Conservation (phyloP, 2,113 vertebrate genomes). For the Vulpes lagopus region DNA sequence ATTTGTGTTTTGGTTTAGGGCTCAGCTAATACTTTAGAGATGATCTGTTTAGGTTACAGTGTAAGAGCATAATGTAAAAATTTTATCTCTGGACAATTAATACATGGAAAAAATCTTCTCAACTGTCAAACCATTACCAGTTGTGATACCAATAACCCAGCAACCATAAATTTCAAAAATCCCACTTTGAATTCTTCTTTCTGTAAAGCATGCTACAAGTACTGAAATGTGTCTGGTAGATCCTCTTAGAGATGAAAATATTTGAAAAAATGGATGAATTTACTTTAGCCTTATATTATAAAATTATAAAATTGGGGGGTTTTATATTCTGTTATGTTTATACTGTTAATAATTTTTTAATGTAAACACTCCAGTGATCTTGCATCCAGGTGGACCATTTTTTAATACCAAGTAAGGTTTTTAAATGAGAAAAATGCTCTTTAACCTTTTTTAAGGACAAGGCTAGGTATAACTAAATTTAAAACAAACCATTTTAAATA, state of each 20-base stretch:
- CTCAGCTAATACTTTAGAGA: neutral
- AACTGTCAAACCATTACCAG: neutral
- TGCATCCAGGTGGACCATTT: neutral
- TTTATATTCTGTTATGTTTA: conserved; percentile 36
- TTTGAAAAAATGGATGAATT: neutral
- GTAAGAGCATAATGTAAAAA: conserved; percentile 20
- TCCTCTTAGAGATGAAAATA: conserved; percentile 28
- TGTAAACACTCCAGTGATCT: neutral
- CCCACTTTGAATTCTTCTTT: neutral
- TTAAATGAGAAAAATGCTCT: neutral
- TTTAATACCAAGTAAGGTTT: neutral
- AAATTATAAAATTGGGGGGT: neutral
- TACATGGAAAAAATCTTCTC: neutral
- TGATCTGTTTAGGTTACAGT: neutral
- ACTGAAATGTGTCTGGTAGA: neutral
- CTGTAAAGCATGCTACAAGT: neutral
- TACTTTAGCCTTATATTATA: neutral
- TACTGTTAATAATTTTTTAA: conserved; percentile 17
- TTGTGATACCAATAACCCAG: neutral
- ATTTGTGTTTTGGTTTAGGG: conserved; percentile 15
- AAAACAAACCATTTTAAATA: conserved; percentile 36
- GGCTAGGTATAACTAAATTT: neutral
- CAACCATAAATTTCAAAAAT: conserved; percentile 22
- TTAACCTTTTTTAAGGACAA: neutral
- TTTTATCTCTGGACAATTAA: neutral